Conservation (phyloP, 2,888 invertebrate genomes). For the Cheilosia urbana region DNA sequence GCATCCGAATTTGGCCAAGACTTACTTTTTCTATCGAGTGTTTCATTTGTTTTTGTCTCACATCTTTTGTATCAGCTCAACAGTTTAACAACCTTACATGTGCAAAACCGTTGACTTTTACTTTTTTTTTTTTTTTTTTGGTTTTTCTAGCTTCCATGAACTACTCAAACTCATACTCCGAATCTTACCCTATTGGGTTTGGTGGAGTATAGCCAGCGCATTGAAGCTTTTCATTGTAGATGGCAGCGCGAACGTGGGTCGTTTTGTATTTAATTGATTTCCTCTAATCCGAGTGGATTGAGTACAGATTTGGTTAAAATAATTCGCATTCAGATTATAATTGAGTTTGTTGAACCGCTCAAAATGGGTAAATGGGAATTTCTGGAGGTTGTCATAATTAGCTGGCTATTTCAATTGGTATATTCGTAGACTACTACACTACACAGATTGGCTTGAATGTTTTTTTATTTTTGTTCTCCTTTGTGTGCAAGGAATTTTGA, state of each 20-base stretch:
- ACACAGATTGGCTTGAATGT: not conserved
- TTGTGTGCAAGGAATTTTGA: conserved; percentile 51
- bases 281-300: conserved; percentile 17
- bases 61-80: conserved; percentile 1
- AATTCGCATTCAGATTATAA: conserved; percentile 12
- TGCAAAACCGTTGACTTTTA: conserved; percentile 53
- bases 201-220: conserved; percentile 1
- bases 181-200: conserved; percentile 11
- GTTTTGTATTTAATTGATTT: conserved; percentile 32
- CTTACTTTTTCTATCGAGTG: conserved; percentile 40
- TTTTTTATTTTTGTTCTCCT: not conserved
- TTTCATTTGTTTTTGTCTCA: conserved; percentile 6
- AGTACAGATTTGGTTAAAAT: not conserved
- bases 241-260: not conserved
- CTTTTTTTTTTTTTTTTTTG: conserved; percentile 29
- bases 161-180: not conserved
- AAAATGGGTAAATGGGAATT: conserved; percentile 37
- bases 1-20: conserved; percentile 21
- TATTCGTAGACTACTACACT: not conserved
- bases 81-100: conserved; percentile 60
- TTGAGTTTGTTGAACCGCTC: conserved; percentile 51
- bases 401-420: not conserved
- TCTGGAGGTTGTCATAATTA: conserved; percentile 11
- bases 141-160: not conserved
- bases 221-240: conserved; percentile 22